Conservation (phyloP, 2,113 vertebrate species). For the Aix galericulata region DNA sequence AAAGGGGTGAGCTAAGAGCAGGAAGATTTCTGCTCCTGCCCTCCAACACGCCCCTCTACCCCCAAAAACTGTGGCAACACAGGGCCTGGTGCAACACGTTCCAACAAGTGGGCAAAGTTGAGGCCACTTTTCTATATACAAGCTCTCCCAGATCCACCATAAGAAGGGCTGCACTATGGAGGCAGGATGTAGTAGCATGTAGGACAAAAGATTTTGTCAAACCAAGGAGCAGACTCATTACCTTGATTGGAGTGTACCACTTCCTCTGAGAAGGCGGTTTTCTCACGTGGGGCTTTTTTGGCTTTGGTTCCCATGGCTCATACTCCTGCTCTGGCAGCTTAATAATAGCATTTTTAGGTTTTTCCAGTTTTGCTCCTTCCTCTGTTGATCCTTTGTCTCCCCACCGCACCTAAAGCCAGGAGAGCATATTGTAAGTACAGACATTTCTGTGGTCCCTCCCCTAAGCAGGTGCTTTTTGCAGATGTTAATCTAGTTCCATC, state of each 20-base stretch:
- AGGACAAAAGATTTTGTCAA: background rate
- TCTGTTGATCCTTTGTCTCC: slow-evolving; percentile 90
- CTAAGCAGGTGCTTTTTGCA: background rate
- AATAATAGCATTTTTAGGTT: slow-evolving; percentile 89
- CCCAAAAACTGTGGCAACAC: background rate
- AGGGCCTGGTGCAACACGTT: background rate
- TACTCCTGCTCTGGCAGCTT: slow-evolving; percentile 91
- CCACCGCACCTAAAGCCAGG: slow-evolving; percentile 83
- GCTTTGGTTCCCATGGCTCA: slow-evolving; percentile 86
- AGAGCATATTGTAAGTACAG: background rate
- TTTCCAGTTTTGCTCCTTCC: slow-evolving; percentile 90
- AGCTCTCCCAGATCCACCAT: fast-evolving
- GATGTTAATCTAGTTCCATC: background rate
- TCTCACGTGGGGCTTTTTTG: slow-evolving; percentile 72
- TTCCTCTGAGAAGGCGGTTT: slow-evolving; percentile 76
- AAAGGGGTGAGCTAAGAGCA: background rate
- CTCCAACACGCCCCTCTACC: background rate
- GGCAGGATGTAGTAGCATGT: fast-evolving
- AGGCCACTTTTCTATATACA: background rate
- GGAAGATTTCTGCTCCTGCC: background rate
- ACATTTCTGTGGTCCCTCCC: background rate
- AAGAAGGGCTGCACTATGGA: background rate
- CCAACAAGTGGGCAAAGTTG: background rate
- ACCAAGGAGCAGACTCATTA: background rate
- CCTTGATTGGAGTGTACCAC: slow-evolving; percentile 91